phyloP scores from a whole-genome alignment of 2,797 vertebrate species.

The Acanthurus lineatus region DNA sequence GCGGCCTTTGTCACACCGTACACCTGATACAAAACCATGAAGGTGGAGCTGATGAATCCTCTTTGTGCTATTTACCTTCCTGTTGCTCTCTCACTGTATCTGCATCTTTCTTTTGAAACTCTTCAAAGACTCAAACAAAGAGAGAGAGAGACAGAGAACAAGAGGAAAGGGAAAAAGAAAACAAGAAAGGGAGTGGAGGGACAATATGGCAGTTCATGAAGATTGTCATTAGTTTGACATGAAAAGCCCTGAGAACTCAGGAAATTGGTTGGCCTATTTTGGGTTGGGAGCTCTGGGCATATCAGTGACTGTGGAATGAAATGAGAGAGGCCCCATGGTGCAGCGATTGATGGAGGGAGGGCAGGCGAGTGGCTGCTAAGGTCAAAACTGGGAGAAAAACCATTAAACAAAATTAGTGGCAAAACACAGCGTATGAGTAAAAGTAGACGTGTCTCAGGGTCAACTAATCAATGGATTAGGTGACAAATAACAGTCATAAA shows the following conservation, averaged over 20 bases:
- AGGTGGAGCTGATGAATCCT: slow-evolving; percentile 35
- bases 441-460: slow-evolving; percentile 11
- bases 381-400: slow-evolving; percentile 33
- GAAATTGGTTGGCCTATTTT: slow-evolving; percentile 70
- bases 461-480: neutral
- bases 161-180: slow-evolving; percentile 31
- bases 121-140: slow-evolving; percentile 28
- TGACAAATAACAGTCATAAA: slow-evolving; percentile 7
- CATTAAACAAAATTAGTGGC: slow-evolving; percentile 23
- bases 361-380: slow-evolving; percentile 46
- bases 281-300: slow-evolving; percentile 67
- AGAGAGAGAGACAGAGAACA: slow-evolving; percentile 23
- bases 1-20: slow-evolving; percentile 35
- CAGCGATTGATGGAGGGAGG: slow-evolving; percentile 36
- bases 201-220: slow-evolving; percentile 55
- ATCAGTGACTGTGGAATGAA: slow-evolving; percentile 76
- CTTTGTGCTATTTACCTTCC: slow-evolving; percentile 53
- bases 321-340: slow-evolving; percentile 69
- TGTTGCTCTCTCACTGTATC: slow-evolving; percentile 14
- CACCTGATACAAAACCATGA: slow-evolving; percentile 37
- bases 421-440: slow-evolving; percentile 5
- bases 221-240: slow-evolving; percentile 56
- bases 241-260: slow-evolving; percentile 68
- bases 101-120: slow-evolving; percentile 16
- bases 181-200: slow-evolving; percentile 21